Percentiles rank a stretch among this genome's conserved stretches.
Conservation (phyloP, 2,797 vertebrate genomes). For the Pangasius djambal region DNA sequence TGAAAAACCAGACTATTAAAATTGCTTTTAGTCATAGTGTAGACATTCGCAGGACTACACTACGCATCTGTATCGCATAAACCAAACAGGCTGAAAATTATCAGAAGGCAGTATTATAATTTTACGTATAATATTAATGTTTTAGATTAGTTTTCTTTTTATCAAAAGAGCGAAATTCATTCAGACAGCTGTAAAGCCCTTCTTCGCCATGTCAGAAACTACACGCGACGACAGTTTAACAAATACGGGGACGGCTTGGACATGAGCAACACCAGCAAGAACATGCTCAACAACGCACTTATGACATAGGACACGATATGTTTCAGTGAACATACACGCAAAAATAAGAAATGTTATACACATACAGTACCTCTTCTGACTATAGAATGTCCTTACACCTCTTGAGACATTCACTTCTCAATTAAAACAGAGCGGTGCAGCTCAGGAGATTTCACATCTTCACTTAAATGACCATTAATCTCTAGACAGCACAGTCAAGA, state of each 20-base stretch:
- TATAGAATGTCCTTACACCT: conserved; percentile 1
- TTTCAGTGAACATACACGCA: background rate
- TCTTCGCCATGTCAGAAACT: background rate
- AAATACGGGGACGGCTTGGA: background rate
- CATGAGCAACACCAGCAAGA: background rate
- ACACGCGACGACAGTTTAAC: background rate
- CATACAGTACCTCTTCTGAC: background rate
- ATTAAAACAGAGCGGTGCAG: conserved; percentile 12
- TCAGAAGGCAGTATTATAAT: background rate
- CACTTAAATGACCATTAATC: conserved; percentile 42
- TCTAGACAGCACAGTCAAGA: conserved; percentile 27
- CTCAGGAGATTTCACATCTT: conserved; percentile 41
- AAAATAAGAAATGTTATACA: background rate
- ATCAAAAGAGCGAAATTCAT: background rate
- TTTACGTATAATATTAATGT: background rate
- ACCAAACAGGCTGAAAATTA: background rate
- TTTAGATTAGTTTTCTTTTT: background rate
- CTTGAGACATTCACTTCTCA: conserved; percentile 33
- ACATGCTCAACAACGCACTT: background rate
- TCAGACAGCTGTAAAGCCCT: background rate
- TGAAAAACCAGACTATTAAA: background rate
- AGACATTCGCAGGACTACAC: background rate
- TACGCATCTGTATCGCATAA: background rate
- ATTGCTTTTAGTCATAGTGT: background rate
- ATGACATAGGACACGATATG: background rate